Conservation (phyloP, 1,140 invertebrate species). For the Cepaea nemoralis region DNA sequence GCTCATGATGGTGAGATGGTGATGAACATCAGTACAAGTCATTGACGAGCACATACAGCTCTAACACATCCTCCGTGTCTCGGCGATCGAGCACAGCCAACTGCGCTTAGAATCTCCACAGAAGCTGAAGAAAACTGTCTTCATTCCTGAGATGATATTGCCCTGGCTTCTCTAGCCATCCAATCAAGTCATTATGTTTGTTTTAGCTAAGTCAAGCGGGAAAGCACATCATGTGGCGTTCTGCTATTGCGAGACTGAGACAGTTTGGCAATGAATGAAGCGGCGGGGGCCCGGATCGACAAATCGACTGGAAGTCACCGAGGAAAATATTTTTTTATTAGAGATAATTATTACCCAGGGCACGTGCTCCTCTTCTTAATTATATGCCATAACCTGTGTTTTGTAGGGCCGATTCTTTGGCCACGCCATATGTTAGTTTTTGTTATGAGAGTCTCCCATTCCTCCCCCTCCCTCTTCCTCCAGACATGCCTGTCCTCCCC, state of each 20-base stretch:
- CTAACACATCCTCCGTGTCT: no score
- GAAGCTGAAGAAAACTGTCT: no score
- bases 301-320: neutral
- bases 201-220: neutral
- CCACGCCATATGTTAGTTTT: neutral
- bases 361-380: conserved; percentile 1
- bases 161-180: no score
- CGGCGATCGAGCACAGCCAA: no score
- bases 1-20: no score
- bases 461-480: neutral
- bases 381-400: neutral
- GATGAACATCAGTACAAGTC: no score
- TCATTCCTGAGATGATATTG: no score
- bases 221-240: neutral
- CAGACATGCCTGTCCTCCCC: no score
- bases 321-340: conserved; percentile 5
- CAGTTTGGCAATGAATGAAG: neutral
- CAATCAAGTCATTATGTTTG: neutral
- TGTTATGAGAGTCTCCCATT: neutral
- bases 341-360: neutral
- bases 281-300: neutral
- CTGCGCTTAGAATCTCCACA: no score
- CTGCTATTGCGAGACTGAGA: neutral
- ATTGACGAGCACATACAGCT: no score
- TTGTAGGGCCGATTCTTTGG: neutral